Base-by-base conservation (phyloP, 1,140 invertebrate species). In the Tetramorium parvispinum region DNA sequence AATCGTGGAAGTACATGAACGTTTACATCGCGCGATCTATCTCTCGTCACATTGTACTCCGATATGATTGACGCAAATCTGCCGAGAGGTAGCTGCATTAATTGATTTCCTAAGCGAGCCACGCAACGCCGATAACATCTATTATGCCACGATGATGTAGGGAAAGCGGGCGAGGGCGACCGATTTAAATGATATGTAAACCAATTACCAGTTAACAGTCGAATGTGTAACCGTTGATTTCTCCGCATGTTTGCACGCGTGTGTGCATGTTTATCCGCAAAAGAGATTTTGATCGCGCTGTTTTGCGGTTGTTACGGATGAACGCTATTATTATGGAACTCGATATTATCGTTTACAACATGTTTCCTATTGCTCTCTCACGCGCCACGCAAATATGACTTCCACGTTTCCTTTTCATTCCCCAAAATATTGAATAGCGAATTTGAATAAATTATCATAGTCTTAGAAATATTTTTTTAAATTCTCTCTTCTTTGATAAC, bases 71-170 rank as follows among this genome's bases (percentile, higher is more conserved):
- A 81, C 88, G 32, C 61, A 57, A 71, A 88, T 86, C 57, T 71
- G 77, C 79, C 59, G 55, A 77, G 55, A 77, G 85, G 59, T 57
- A 37, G 46, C 59, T 77, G 18, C 76, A 82, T 89, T 89, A 90
- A 90, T 90, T 76, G 88, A 77, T 68, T 87, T 57, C 55, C 79
- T 76, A 82, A 40, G 78, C 78, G 61, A 40, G 70, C 71, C 55
- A 18, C n/a, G 27, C 43, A 53, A 65, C 51, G 13, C 32, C 70
- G 61, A 81, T 81, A 81, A 49, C 66, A 63, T 78, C 70, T 61
- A 59, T 32, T 59, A 66, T 59, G 24, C 13, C 32, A 0, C 24
- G 7, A 76, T 51, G 21, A 77, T 57, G 59, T 37, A 46, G 51
- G 61, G 43, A 57, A 55, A 57, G 51, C 32, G 85, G 16, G 10